These are phyloP conservation scores for Xestia xanthographa DNA, from an alignment of 2,888 invertebrate species.

Conservation along the genomic window DNA sequence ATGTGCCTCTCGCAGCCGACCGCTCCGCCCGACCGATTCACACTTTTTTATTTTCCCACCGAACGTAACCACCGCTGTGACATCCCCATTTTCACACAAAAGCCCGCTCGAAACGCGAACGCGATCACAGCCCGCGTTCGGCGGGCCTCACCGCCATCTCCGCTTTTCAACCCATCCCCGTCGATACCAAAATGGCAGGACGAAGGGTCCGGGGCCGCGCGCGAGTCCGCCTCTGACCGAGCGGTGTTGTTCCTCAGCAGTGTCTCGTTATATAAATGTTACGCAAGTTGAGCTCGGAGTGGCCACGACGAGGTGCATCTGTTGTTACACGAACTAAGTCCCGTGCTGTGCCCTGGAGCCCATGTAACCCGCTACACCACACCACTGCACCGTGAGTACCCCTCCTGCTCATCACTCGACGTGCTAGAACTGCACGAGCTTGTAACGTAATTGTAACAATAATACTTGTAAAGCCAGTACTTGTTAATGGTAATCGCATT, in stretches of 20 bases:
- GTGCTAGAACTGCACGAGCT: constrained; percentile 14
- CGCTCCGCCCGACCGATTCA: constrained; percentile 85
- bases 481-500: constrained; percentile 64
- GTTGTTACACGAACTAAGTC: constrained; percentile 76
- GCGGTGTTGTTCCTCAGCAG: constrained; percentile 77
- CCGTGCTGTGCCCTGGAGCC: constrained; percentile 79
- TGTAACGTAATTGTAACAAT: constrained; percentile 46
- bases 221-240: constrained; percentile 79
- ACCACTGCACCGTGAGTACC: constrained; percentile 81
- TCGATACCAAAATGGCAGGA: constrained; percentile 86
- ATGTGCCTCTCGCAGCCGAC: constrained; percentile 87
- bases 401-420: constrained; percentile 20
- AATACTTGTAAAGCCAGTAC: constrained; percentile 55
- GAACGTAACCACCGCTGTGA: constrained; percentile 79
- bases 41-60: constrained; percentile 87
- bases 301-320: constrained; percentile 81
- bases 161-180: constrained; percentile 67
- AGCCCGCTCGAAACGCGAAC: constrained; percentile 64
- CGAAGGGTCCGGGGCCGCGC: constrained; percentile 76
- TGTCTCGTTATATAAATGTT: constrained; percentile 88
- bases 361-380: constrained; percentile 82
- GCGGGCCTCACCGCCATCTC: constrained; percentile 52
- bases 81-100: constrained; percentile 76
- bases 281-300: constrained; percentile 86
- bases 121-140: constrained; percentile 52